Percentiles rank a stretch among this genome's conserved stretches.
phyloP scores from a whole-genome alignment of 2,113 vertebrate species.

The Dicrurus megarhynchus region DNA sequence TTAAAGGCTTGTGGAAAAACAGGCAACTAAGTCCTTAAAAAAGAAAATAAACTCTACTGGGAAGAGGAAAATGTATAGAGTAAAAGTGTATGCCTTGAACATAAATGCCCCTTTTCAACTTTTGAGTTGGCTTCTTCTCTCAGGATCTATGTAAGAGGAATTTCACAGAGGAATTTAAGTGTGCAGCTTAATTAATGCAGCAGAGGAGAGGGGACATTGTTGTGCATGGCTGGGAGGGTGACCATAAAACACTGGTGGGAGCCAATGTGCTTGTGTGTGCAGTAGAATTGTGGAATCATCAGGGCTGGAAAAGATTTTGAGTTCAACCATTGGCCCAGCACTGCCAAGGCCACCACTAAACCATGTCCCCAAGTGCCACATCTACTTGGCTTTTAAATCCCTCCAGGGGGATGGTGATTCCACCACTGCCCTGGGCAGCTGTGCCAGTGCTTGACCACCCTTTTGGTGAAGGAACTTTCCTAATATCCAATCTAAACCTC shows the following conservation, averaged over 20 bases:
- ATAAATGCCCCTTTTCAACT: not conserved
- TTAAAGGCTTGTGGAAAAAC: not conserved
- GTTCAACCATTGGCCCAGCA: not conserved
- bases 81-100: not conserved
- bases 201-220: not conserved
- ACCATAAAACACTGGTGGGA: not conserved
- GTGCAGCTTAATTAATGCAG: not conserved
- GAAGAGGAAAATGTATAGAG: not conserved
- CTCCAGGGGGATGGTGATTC: not conserved
- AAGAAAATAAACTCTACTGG: not conserved
- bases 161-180: not conserved
- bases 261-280: not conserved
- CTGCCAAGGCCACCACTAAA: not conserved
- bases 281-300: not conserved
- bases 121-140: not conserved
- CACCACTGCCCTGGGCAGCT: not conserved
- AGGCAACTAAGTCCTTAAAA: not conserved
- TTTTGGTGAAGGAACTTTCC: not conserved
- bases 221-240: not conserved
- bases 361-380: not conserved
- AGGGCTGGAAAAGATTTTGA: not conserved
- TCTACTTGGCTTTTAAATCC: not conserved
- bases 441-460: not conserved
- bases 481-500: not conserved
- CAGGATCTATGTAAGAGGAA: not conserved